Conservation (phyloP, 1,140 invertebrate species). For the Sitophilus oryzae region DNA sequence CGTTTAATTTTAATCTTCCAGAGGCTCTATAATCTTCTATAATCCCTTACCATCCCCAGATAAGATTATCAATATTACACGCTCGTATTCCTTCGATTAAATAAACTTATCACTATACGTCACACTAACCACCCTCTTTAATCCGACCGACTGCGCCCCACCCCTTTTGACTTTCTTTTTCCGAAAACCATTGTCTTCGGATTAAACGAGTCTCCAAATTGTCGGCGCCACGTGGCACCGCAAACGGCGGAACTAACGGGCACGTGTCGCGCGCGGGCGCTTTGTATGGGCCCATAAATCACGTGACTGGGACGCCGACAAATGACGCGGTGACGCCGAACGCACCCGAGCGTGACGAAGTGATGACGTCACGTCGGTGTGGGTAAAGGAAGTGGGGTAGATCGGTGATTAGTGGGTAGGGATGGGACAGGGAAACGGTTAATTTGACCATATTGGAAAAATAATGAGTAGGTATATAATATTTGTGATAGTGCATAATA, state of each 20-base stretch:
- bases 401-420: no score
- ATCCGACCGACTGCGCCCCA: slow-evolving; percentile 3
- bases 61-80: neutral
- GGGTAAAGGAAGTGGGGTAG: no score
- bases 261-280: slow-evolving; percentile 16
- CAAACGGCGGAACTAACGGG: slow-evolving; percentile 17
- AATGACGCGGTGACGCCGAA: slow-evolving; percentile 18
- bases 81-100: neutral
- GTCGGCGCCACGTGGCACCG: slow-evolving; percentile 15
- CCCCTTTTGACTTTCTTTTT: slow-evolving; percentile 6
- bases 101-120: slow-evolving; percentile 14
- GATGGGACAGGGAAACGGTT: no score
- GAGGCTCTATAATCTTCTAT: no score
- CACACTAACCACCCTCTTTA: slow-evolving; percentile 3
- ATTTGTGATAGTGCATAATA: no score
- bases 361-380: slow-evolving; percentile 20
- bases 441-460: no score
- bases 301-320: slow-evolving; percentile 18
- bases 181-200: slow-evolving; percentile 14
- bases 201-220: slow-evolving; percentile 20
- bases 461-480: no score
- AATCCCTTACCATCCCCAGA: no score
- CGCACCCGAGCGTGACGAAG: slow-evolving; percentile 4
- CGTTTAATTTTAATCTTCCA: no score
- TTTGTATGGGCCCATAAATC: slow-evolving; percentile 15